Evolutionary conservation across 2,113 vertebrate species (phyloP), one percentile per base, ranked within the genome.

Genomic region (Leptodactylus fuscus): DNA sequence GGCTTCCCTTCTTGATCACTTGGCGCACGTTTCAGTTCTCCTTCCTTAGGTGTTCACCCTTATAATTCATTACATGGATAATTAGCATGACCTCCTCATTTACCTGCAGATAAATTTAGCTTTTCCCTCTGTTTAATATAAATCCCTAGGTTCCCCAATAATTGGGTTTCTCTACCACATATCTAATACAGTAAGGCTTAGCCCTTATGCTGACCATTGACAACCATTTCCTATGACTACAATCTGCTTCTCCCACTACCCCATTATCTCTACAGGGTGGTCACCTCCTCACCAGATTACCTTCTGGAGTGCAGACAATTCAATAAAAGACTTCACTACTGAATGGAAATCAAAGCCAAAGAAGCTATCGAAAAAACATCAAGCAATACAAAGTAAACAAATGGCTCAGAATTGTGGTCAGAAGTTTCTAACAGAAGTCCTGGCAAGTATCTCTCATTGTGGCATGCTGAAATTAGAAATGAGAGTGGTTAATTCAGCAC

Each of bases 361-460:
- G 60, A 36, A 34, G 13, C 62, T 7, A 55, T n/a, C n/a, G 32
- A 48, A 32, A 16, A 3, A 27, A 49, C 11, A 53, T 13, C 18
- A 38, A 58, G 75, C 51, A 16, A 24, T 27, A 62, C 34, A 62
- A 80, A 62, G 15, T 24, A 60, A 80, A 60, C 24, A 60, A 60
- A 80, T 80, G 36, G 34, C 53, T 80, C 34, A 11, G 77, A n/a
- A 27, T 80, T 80, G 77, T 44, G 77, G 77, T 58, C 34, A 80
- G 49, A 62, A 44, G 15, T 80, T 80, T 80, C 13, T 27, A 80
- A 55, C 76, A 79, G 77, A 62, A 74, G 9, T 46, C 41, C 81
- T 58, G 49, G 81, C 69, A 74, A 55, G 29, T 60, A 18, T 20
- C 49, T 46, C 18, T 24, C 24, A 83, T 74, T 83, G 81, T 74